phyloP scores from a whole-genome alignment of 1,140 invertebrate species.

The Ceratitis capitata region DNA sequence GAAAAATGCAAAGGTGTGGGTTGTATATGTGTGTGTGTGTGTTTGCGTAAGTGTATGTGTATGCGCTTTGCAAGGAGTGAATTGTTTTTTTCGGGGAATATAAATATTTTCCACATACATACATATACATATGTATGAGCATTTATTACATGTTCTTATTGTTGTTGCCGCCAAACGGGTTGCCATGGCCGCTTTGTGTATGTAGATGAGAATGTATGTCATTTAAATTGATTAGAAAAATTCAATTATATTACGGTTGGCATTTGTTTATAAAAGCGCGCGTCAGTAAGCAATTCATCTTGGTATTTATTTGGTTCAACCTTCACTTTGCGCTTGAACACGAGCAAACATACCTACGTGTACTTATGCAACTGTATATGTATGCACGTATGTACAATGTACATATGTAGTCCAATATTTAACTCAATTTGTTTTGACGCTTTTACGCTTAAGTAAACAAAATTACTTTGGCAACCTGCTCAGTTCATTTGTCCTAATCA shows the following conservation, averaged over 20 bases:
- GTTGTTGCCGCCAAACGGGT: background rate
- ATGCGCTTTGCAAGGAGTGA: too few relatives aligned
- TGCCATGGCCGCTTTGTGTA: too few relatives aligned
- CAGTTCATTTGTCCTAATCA: slow-evolving; percentile 35
- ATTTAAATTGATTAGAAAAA: slow-evolving; percentile 33
- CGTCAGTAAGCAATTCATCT: background rate
- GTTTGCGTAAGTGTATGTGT: too few relatives aligned
- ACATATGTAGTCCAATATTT: background rate
- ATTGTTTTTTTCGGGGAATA: too few relatives aligned
- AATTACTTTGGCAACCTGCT: slow-evolving; percentile 26
- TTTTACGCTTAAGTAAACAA: slow-evolving; percentile 36
- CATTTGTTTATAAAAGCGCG: background rate
- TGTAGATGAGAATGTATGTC: too few relatives aligned
- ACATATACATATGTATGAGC: background rate
- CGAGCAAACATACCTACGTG: too few relatives aligned
- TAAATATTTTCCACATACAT: too few relatives aligned
- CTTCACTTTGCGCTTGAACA: background rate
- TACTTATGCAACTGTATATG: too few relatives aligned
- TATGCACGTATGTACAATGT: too few relatives aligned
- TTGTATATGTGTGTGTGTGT: too few relatives aligned
- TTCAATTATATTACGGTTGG: slow-evolving; percentile 17
- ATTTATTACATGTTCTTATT: background rate
- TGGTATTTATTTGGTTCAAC: background rate
- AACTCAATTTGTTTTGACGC: slow-evolving; percentile 39
- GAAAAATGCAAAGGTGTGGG: background rate